Evolutionary conservation across 2,797 vertebrate species (phyloP).

Genomic region (Pteronotus mesoamericanus): DNA sequence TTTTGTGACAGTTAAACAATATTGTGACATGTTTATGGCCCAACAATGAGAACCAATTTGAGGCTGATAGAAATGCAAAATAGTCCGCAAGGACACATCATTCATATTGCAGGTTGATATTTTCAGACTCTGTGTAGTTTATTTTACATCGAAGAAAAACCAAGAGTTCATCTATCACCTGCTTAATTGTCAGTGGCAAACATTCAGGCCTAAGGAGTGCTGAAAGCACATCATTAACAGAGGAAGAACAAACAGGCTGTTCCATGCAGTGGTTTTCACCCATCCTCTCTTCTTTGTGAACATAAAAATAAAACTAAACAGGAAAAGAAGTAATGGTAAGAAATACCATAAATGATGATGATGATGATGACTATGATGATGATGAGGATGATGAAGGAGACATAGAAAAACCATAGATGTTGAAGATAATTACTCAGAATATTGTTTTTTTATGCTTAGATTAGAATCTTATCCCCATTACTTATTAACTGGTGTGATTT

Average conservation of each 20-base stretch:
- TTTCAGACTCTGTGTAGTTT: conserved; percentile 72
- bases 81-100: conserved; percentile 66
- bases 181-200: conserved; percentile 79
- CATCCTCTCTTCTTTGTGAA: not conserved
- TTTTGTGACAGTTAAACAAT: conserved; percentile 65
- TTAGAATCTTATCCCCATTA: not conserved
- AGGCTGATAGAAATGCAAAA: conserved; percentile 77
- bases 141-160: conserved; percentile 68
- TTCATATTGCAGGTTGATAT: conserved; percentile 69
- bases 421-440: not conserved
- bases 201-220: conserved; percentile 53
- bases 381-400: not conserved
- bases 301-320: not conserved
- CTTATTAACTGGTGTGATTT: not conserved
- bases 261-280: conserved; percentile 18
- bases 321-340: not conserved
- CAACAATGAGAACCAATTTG: conserved; percentile 63
- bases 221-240: conserved; percentile 39
- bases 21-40: conserved; percentile 61
- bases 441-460: not conserved
- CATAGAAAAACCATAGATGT: not conserved
- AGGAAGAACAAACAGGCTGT: conserved; percentile 32
- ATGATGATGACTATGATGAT: not conserved
- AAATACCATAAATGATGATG: not conserved
- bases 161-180: conserved; percentile 78